These are phyloP conservation scores for Aethes cnicana DNA, from an alignment of 2,888 invertebrate genomes.

Conservation along the genomic window DNA sequence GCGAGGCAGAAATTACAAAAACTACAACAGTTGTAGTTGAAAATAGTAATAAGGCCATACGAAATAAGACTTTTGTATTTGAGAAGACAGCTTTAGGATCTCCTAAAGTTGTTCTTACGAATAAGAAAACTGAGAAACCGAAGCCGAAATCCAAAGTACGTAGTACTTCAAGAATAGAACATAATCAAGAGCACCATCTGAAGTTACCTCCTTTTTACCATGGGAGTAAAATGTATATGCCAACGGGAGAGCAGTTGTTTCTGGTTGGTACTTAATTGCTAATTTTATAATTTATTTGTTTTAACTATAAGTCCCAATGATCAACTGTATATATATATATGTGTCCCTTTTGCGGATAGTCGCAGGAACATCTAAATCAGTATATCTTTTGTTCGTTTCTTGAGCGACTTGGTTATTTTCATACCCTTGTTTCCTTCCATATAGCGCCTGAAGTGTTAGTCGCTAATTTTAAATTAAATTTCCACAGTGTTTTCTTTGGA, in stretches of 20 bases:
- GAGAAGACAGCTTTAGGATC: conserved; percentile 42
- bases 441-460: too few relatives aligned
- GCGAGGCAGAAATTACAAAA: conserved; percentile 35
- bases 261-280: conserved; percentile 71
- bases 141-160: conserved; percentile 36
- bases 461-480: too few relatives aligned
- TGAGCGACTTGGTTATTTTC: too few relatives aligned
- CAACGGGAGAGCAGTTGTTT: conserved; percentile 66
- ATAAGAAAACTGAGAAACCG: conserved; percentile 27
- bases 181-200: conserved; percentile 52
- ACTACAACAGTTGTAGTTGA: conserved; percentile 37
- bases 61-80: conserved; percentile 47
- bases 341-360: too few relatives aligned
- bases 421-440: too few relatives aligned
- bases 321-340: too few relatives aligned
- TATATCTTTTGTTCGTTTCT: too few relatives aligned
- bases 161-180: conserved; percentile 48
- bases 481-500: too few relatives aligned
- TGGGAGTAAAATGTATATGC: conserved; percentile 70
- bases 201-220: conserved; percentile 54
- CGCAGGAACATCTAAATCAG: too few relatives aligned
- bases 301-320: too few relatives aligned
- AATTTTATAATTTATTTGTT: too few relatives aligned
- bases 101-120: conserved; percentile 45
- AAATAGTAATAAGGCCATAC: conserved; percentile 40